Conservation (phyloP, 2,797 vertebrate species). For the Scolopax bukidnonensis region DNA sequence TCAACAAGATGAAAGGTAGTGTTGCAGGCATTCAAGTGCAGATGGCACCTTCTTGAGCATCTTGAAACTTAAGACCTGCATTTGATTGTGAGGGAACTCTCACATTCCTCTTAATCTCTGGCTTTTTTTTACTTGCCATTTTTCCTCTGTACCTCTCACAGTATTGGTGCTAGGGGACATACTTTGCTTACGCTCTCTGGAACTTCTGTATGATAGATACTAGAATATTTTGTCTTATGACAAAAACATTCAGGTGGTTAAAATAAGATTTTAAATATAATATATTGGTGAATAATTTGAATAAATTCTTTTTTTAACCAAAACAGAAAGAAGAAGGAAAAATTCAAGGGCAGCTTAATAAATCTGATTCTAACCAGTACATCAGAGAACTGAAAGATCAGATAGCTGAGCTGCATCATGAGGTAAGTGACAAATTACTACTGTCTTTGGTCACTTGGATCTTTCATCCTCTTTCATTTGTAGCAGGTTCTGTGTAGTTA, state of each 20-base stretch:
- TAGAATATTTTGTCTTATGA: background rate
- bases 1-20: background rate
- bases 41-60: background rate
- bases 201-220: background rate
- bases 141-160: background rate
- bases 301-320: slow-evolving; percentile 29
- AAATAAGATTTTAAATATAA: background rate
- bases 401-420: slow-evolving; percentile 92
- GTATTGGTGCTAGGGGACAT: background rate
- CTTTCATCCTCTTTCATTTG: slow-evolving; percentile 43
- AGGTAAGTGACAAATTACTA: slow-evolving; percentile 84
- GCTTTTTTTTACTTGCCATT: background rate
- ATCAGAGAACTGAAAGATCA: slow-evolving; percentile 96
- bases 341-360: slow-evolving; percentile 95
- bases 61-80: background rate
- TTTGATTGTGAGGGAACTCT: background rate
- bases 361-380: slow-evolving; percentile 94
- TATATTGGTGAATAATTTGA: background rate
- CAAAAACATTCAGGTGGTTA: background rate
- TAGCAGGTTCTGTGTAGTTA: background rate
- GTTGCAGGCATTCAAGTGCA: background rate
- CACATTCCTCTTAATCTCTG: background rate
- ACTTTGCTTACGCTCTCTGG: background rate
- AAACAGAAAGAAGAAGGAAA: slow-evolving; percentile 97
- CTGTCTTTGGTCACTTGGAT: slow-evolving; percentile 42